Base-by-base conservation (phyloP, 2,888 invertebrate species). In the Lepas anatifera region DNA sequence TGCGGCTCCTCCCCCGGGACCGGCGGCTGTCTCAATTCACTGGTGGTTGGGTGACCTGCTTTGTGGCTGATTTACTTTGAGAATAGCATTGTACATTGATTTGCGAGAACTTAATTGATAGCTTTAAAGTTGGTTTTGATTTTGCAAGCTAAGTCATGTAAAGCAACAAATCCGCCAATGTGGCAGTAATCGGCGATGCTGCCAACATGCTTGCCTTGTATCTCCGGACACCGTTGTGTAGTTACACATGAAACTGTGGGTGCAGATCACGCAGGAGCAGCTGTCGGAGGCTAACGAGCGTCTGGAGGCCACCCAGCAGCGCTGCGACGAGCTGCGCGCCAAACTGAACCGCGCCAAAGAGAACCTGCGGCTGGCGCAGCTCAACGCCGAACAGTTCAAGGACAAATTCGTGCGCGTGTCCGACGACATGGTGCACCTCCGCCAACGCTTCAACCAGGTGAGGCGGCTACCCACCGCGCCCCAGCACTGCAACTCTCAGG, bases 71-170 rank as follows among this genome's bases (percentile, higher is more conserved):
- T 43, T 43, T 18, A 18, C 43, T 43, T 11, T 43, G 43, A 11
- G 16, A 43, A 58, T 32, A 79, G 77, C 72, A 81, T 71, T 43
- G 43, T 69, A n/a, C n/a, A n/a, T n/a, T n/a, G n/a, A n/a, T n/a
- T n/a, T n/a, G n/a, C n/a, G n/a, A n/a, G n/a, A n/a, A n/a, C n/a
- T n/a, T n/a, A n/a, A n/a, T n/a, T n/a, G n/a, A n/a, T n/a, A n/a
- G n/a, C n/a, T n/a, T n/a, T n/a, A n/a, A n/a, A n/a, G n/a, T n/a
- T n/a, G n/a, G n/a, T n/a, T n/a, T n/a, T n/a, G n/a, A n/a, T n/a
- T n/a, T n/a, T n/a, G n/a, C n/a, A n/a, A n/a, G n/a, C n/a, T n/a
- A n/a, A n/a, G n/a, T n/a, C n/a, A n/a, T n/a, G n/a, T n/a, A n/a
- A n/a, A n/a, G n/a, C n/a, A n/a, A n/a, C n/a, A n/a, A n/a, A n/a